These are phyloP conservation scores for Synaphobranchus kaupii DNA, from an alignment of 2,797 vertebrate genomes.

Conservation along the genomic window DNA sequence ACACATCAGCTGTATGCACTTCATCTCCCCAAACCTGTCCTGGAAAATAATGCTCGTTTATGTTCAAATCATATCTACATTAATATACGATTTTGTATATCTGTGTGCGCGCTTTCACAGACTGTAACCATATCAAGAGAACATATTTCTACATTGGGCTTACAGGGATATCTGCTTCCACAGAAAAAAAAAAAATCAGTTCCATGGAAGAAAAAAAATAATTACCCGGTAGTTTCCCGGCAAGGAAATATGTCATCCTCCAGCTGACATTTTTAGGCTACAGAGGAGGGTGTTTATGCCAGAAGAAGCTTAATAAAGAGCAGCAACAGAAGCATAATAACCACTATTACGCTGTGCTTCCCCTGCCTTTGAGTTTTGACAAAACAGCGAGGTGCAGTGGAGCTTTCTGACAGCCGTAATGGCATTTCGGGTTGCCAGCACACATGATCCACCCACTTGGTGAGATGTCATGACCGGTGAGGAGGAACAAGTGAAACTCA, in stretches of 20 bases:
- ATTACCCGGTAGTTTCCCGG: background rate
- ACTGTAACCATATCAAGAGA: slow-evolving; percentile 10
- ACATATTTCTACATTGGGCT: slow-evolving; percentile 49
- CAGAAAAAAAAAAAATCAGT: background rate
- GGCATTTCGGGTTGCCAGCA: background rate
- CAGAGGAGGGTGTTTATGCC: background rate
- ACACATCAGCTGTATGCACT: no score
- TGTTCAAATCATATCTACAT: background rate
- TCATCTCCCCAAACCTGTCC: no score
- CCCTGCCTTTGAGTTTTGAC: background rate
- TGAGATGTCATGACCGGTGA: no score
- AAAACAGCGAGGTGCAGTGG: background rate
- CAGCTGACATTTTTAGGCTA: slow-evolving; percentile 20
- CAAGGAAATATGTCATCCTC: background rate
- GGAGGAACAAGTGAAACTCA: no score
- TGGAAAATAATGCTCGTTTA: no score
- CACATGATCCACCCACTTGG: background rate
- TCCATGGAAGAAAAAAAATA: background rate
- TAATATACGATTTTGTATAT: background rate
- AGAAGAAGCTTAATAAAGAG: slow-evolving; percentile 8
- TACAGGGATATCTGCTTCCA: slow-evolving; percentile 35
- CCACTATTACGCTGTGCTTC: slow-evolving; percentile 5
- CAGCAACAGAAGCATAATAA: slow-evolving; percentile 2
- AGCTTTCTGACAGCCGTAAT: background rate
- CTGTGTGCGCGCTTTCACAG: background rate